Evolutionary conservation across 2,113 vertebrate genomes (phyloP), one percentile per base, ranked within the genome.

Genomic region (Struthio camelus): DNA sequence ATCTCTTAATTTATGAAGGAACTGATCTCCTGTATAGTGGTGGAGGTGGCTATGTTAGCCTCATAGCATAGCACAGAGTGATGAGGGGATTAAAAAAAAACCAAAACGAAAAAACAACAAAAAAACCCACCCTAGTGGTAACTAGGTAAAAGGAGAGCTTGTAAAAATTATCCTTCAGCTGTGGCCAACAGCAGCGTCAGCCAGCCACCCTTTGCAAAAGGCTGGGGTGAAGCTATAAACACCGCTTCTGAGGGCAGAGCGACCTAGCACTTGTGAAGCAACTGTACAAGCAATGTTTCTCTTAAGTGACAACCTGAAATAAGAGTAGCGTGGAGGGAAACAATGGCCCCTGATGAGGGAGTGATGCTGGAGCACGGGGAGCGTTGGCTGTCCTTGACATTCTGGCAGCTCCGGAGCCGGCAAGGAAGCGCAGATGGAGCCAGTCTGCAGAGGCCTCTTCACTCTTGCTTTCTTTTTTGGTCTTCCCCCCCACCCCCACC

Each of bases 391-490:
- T 62, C 96, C 97, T 97, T 97, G 95, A 98, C 96, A 93, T 96
- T 88, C 79, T 24, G 87, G 79, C 56, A 61, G 73, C 28, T 19
- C 3, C 5, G 86, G 94, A 97, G 93, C 64, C 59, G 23, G 83
- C 30, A 66, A 95, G 96, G 90, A 97, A 98, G 80, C 40, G 17
- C 95, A 93, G 92, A 96, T 96, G 96, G 96, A 96, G 92, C 54
- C 83, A 85, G 75, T 42, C 85, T 95, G 80, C 64, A 75, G 15
- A 76, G 62, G 38, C 88, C 54, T 77, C 87, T 91, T 88, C 91
- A 93, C 53, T 66, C 78, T 97, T 79, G 42, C 65, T 86, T 66
- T 85, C 86, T 87, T 62, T 50, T 62, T 67, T 56, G 51, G 14
- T 50, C 64, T 72, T 18, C 38, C 36, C 53, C n/a, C n/a, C n/a